These are phyloP conservation scores for Myotis findleyi DNA, from an alignment of 2,797 vertebrate genomes.

Conservation along the genomic window DNA sequence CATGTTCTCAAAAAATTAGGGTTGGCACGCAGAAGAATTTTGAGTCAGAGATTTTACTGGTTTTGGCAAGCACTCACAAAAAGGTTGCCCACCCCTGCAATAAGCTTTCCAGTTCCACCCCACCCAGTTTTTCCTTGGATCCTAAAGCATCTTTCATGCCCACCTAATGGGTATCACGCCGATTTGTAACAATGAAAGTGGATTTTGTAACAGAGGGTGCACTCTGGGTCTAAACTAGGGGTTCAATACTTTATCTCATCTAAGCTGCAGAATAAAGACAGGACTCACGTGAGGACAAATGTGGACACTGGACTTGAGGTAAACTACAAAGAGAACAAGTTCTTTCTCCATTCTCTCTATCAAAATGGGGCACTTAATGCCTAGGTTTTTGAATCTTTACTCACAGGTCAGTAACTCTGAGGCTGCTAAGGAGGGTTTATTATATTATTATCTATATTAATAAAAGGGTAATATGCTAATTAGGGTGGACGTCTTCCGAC, in stretches of 20 bases:
- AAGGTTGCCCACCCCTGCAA: not conserved
- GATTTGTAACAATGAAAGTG: not conserved
- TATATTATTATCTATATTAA: not conserved
- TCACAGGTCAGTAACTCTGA: not conserved
- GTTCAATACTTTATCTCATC: slow-evolving; percentile 4
- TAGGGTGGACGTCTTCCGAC: too few species aligned
- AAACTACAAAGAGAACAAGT: not conserved
- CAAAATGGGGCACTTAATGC: not conserved
- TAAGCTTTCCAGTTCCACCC: not conserved
- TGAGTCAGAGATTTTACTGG: too few species aligned
- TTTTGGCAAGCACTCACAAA: too few species aligned
- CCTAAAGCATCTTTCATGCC: not conserved
- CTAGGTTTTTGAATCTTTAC: not conserved
- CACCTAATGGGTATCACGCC: not conserved
- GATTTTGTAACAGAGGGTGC: not conserved
- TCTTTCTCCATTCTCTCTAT: not conserved
- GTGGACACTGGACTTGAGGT: not conserved
- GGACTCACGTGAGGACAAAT: not conserved
- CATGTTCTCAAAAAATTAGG: too few species aligned
- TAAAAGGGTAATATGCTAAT: too few species aligned
- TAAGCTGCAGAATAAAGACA: not conserved
- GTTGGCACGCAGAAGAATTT: too few species aligned
- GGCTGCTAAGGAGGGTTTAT: slow-evolving; percentile 36
- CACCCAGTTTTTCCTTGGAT: not conserved
- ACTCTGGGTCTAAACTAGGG: not conserved